These are phyloP conservation scores for Upupa epops DNA, from an alignment of 2,113 vertebrate species.

Conservation along the genomic window DNA sequence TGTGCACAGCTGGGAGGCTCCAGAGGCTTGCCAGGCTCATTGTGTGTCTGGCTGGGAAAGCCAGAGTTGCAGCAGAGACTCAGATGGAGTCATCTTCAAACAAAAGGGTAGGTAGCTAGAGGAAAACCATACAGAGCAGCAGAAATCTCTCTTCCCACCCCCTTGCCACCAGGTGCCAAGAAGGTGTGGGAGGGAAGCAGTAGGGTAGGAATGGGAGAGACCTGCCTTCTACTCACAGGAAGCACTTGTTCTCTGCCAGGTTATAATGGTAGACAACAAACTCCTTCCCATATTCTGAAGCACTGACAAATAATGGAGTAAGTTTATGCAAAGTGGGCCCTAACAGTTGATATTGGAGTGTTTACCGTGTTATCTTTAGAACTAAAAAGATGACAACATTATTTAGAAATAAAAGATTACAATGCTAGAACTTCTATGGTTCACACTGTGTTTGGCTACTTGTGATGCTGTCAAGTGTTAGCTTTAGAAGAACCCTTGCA, in stretches of 20 bases:
- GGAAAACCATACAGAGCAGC: neutral
- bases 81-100: neutral
- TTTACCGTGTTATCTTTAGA: neutral
- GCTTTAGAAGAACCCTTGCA: neutral
- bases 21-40: neutral
- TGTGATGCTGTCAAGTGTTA: neutral
- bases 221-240: neutral
- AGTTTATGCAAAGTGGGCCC: neutral
- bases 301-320: neutral
- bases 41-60: neutral
- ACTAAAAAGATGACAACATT: no score
- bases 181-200: neutral
- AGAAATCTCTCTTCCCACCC: neutral
- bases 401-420: neutral
- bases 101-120: neutral
- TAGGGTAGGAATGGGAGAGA: neutral
- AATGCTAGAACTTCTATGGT: neutral
- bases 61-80: neutral
- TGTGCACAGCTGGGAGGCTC: neutral
- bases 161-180: neutral
- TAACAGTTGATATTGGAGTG: neutral
- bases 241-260: neutral
- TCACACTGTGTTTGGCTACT: neutral
- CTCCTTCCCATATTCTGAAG: neutral
- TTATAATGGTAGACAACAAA: neutral